Base-by-base conservation (phyloP, 2,888 invertebrate genomes). In the Graphium colonna region DNA sequence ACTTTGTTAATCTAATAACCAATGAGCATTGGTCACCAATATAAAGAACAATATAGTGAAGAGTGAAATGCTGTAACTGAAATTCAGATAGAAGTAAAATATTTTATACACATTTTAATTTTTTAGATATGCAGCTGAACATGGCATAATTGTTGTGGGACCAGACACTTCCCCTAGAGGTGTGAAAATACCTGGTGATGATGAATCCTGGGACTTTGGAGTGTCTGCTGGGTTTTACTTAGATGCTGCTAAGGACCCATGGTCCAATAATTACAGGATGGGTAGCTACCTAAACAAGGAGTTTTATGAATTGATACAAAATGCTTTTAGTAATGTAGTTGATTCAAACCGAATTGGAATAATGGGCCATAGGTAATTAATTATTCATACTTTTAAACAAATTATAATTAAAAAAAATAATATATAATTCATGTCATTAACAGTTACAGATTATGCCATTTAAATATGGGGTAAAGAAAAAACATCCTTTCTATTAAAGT, bases 91-190 rank as follows among this genome's bases (percentile, higher is more conserved):
- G n/a, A n/a, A n/a, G n/a, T n/a, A n/a, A n/a, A n/a, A n/a, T n/a
- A n/a, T n/a, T n/a, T n/a, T n/a, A n/a, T n/a, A n/a, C n/a, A n/a
- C 26, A 18, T 18, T 46, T 1, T 16, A 13, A 36, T 43, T 10
- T 13, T 21, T 31, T 9, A 91, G 92, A 67, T 94, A 94, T 82
- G 99, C 99, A 3, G 92, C 97, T 3, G 92, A 97, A 69, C 92
- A 95, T 72, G 95, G 95, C 0, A 83, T 99, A 1, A 93, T 97
- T 59, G 92, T 99, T 49, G 96, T 99, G 1, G 95, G 95, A 56
- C 98, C 99, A 0, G 99, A 99, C 73, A 99, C 99, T 0, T 98
- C 98, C 63, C 99, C 99, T 0, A 91, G 98, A 67, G 96, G 95
- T 4, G 92, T 96, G 9, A 95, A 96, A 65, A 92, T 99, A 54